Evolutionary conservation across 2,797 vertebrate species (phyloP).

Genomic region (Pachyuromys duprasi): DNA sequence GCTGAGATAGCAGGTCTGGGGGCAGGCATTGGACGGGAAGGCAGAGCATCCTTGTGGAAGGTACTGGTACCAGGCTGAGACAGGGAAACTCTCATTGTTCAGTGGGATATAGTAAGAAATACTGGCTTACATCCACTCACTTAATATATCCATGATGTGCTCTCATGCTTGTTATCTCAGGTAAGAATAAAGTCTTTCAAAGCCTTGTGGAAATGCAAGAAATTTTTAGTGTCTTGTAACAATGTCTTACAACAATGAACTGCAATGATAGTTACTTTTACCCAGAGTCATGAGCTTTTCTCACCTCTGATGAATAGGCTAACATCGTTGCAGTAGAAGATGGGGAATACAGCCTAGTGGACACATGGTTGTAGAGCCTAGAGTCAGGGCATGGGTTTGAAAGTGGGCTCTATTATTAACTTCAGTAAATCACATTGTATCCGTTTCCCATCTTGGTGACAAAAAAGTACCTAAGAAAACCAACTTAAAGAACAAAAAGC

Average conservation of each 20-base stretch:
- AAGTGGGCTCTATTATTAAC: neutral
- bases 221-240: neutral
- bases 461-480: neutral
- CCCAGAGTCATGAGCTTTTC: fast-evolving
- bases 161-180: neutral
- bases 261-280: fast-evolving
- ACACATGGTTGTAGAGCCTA: fast-evolving
- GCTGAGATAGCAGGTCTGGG: neutral
- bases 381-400: neutral
- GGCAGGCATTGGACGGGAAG: fast-evolving
- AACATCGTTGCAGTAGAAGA: fast-evolving
- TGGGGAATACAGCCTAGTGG: no score
- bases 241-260: no score
- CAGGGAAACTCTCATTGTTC: neutral
- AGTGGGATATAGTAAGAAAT: neutral
- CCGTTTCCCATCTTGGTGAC: neutral
- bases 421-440: neutral
- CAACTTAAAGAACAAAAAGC: neutral
- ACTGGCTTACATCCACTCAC: neutral
- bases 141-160: fast-evolving
- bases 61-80: no score
- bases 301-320: neutral
- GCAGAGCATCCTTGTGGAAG: neutral
- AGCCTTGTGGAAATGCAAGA: fast-evolving
- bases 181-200: neutral